phyloP scores from a whole-genome alignment of 2,888 invertebrate species.

The Mimachlamys varia region DNA sequence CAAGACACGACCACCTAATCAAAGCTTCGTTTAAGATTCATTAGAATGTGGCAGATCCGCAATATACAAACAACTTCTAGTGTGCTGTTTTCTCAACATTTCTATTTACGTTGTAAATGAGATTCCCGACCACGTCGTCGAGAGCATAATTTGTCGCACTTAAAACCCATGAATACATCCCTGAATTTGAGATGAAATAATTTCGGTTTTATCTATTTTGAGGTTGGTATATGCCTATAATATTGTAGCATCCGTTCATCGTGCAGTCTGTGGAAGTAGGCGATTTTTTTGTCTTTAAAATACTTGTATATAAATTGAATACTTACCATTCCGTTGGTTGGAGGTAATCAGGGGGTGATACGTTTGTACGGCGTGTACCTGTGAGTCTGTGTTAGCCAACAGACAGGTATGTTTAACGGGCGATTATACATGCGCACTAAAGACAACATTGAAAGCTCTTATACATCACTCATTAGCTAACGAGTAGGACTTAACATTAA shows the following conservation, averaged over 20 bases:
- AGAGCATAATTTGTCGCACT: constrained; percentile 27
- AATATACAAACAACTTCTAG: constrained; percentile 7
- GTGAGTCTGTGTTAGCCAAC: neutral
- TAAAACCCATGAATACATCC: constrained; percentile 27
- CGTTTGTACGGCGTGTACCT: neutral
- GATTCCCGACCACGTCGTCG: constrained; percentile 13
- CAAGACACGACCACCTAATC: constrained; percentile 12
- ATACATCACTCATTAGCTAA: constrained; percentile 9
- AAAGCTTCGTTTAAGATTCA: constrained; percentile 1
- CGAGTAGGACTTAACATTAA: constrained; percentile 2
- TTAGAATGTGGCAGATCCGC: constrained; percentile 31
- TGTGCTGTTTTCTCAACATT: neutral
- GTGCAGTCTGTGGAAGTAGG: neutral
- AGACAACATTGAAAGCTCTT: constrained; percentile 13
- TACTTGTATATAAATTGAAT: constrained; percentile 36
- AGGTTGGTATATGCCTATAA: neutral
- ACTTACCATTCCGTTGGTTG: constrained; percentile 20
- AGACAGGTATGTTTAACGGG: constrained; percentile 16
- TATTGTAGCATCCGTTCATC: neutral
- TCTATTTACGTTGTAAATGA: constrained; percentile 23
- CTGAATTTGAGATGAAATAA: constrained; percentile 31
- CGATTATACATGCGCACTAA: neutral
- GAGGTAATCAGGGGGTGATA: constrained; percentile 12
- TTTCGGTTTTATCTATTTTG: constrained; percentile 33
- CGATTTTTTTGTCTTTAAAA: constrained; percentile 28